A percentile compares a stretch with the other conserved stretches of the same genome.
Evolutionary conservation across 2,888 invertebrate genomes (phyloP).

Genomic region (Agriopis leucophaearia): DNA sequence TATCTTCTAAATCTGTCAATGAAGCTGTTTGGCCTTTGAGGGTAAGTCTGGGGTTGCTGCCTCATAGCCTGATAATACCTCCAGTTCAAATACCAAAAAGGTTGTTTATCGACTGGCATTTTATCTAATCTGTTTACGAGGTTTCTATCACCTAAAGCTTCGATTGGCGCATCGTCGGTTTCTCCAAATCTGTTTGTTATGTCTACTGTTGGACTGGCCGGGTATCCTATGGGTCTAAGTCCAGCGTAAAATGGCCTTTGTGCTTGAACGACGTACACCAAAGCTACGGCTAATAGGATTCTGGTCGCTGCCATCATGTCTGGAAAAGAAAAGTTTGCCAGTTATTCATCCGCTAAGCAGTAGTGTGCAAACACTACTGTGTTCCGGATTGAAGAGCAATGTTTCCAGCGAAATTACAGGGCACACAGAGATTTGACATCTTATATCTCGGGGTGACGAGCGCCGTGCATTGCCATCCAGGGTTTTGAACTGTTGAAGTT

Average conservation of each 20-base stretch:
- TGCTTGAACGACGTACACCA: conserved; percentile 63
- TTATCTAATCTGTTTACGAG: conserved; percentile 85
- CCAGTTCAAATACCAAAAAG: conserved; percentile 90
- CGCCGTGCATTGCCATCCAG: no score
- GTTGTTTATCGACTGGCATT: conserved; percentile 87
- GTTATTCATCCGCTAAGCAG: no score
- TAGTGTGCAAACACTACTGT: no score
- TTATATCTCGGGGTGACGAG: no score
- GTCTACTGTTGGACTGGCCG: conserved; percentile 74
- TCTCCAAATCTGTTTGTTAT: conserved; percentile 84
- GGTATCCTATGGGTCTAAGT: conserved; percentile 86
- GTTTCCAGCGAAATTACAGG: no score
- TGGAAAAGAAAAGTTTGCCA: conserved; percentile 55
- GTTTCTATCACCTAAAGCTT: conserved; percentile 86
- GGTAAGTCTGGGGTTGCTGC: conserved; percentile 66
- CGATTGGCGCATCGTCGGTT: conserved; percentile 80
- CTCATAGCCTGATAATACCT: conserved; percentile 86
- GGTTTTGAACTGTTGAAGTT: no score
- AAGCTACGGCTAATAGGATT: conserved; percentile 56
- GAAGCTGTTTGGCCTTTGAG: conserved; percentile 62
- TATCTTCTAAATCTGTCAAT: conserved; percentile 37
- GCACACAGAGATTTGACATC: no score
- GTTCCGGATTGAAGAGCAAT: no score
- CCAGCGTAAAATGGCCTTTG: conserved; percentile 90
- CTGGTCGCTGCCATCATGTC: conserved; percentile 61